These are phyloP conservation scores for Belonocnema kinseyi DNA, from an alignment of 1,140 invertebrate genomes.

Conservation along the genomic window DNA sequence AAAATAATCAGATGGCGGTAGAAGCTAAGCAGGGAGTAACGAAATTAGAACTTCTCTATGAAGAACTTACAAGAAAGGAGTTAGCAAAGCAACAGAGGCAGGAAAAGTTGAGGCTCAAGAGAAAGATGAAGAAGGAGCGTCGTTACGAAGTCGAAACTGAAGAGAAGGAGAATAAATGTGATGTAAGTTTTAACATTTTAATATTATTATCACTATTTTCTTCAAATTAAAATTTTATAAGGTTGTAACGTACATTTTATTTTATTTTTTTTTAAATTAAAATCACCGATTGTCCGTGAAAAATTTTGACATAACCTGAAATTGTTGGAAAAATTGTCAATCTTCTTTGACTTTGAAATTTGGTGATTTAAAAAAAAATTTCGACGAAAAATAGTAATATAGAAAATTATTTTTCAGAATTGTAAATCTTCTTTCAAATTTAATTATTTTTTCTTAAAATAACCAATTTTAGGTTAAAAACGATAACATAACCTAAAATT, in stretches of 20 bases:
- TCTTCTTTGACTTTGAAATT: no score
- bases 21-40: slow-evolving; percentile 92
- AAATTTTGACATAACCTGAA: no score
- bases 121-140: slow-evolving; percentile 88
- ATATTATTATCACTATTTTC: neutral
- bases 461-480: no score
- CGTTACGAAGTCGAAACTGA: slow-evolving; percentile 73
- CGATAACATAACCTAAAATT: no score
- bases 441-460: no score
- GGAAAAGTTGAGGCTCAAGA: slow-evolving; percentile 90
- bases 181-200: slow-evolving; percentile 57
- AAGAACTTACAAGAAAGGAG: slow-evolving; percentile 90
- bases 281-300: no score
- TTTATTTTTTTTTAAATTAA: no score
- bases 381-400: no score
- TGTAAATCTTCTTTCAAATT: no score
- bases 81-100: slow-evolving; percentile 87
- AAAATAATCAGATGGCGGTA: slow-evolving; percentile 81
- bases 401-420: no score
- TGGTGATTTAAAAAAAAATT: no score
- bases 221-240: neutral
- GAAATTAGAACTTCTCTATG: slow-evolving; percentile 88
- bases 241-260: slow-evolving; percentile 30
- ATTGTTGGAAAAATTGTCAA: no score
- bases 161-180: slow-evolving; percentile 76